Conservation (phyloP, 2,797 vertebrate genomes). For the Sebastes oblongus region DNA sequence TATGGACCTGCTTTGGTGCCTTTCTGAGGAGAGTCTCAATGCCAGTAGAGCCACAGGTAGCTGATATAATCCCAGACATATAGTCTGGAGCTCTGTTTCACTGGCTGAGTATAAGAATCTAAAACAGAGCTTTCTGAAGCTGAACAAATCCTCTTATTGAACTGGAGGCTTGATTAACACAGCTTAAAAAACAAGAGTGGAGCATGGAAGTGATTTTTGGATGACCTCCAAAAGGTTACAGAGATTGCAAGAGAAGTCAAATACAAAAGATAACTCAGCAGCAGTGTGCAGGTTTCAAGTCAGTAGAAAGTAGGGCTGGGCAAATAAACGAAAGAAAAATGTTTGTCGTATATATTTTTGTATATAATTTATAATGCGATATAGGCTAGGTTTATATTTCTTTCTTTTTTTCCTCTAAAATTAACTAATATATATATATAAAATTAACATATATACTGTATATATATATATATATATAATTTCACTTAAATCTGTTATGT, state of each 20-base stretch:
- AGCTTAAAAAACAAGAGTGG: slow-evolving; percentile 19
- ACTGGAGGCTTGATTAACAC: slow-evolving; percentile 27
- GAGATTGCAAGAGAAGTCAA: background rate
- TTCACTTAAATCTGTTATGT: too few relatives aligned
- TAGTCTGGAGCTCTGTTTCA: slow-evolving; percentile 43
- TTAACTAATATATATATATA: too few relatives aligned
- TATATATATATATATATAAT: too few relatives aligned
- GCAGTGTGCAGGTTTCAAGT: background rate
- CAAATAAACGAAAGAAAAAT: too few relatives aligned
- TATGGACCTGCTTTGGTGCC: slow-evolving; percentile 16
- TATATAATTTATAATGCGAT: too few relatives aligned
- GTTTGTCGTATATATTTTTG: too few relatives aligned
- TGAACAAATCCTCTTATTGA: slow-evolving; percentile 56
- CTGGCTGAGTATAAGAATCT: slow-evolving; percentile 31
- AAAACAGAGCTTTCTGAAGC: slow-evolving; percentile 50
- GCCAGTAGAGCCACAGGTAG: slow-evolving; percentile 30
- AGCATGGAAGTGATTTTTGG: background rate
- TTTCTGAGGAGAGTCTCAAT: slow-evolving; percentile 3
- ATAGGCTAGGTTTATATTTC: background rate
- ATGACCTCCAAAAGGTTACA: slow-evolving; percentile 19
- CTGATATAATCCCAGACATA: slow-evolving; percentile 30
- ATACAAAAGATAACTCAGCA: background rate
- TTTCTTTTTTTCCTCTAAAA: too few relatives aligned
- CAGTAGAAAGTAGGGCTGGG: too few relatives aligned
- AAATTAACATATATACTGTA: too few relatives aligned